Base-by-base conservation (phyloP, 2,113 vertebrate species). In the Calyptomena viridis region DNA sequence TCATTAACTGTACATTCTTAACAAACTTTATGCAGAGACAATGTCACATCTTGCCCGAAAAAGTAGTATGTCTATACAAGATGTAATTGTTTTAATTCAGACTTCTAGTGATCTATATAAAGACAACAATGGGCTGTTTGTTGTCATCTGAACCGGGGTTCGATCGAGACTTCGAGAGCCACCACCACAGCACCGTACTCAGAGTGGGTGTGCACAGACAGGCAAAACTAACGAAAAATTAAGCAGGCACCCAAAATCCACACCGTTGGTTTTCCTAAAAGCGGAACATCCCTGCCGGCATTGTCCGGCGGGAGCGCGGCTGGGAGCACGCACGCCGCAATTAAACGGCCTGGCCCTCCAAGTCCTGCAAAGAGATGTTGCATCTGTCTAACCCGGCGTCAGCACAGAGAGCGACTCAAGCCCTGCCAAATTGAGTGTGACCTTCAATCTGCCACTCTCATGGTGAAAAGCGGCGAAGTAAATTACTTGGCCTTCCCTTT, bases 381-480 rank as follows among this genome's bases (percentile, higher is more conserved):
- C 96, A 96, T 96, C 97, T 96, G 97, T 94, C 96, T 80, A 93
- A 86, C 95, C 86, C 82, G 3, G 90, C 77, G 40, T 44, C 85
- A 75, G 94, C 97, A 85, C 84, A 86, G 94, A 92, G 92, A 44
- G 81, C 89, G 93, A 97, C 95, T 96, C 91, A 94, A 95, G 77
- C 71, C 74, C 95, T 93, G 94, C 97, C 96, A 95, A 97, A 87
- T 67, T 75, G 95, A 97, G 96, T 91, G 97, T 97, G 98, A 98
- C 98, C 98, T 96, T 96, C 98, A 98, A 98, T 98, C 98, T 98
- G 98, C 97, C 98, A 81, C 97, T 98, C 97, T 94, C 89, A 12
- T 47, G 86, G 96, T 98, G 97, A 97, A 97, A 98, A 96, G 96
- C 97, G 75, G 95, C 73, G 72, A 84, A 97, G 95, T 90, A 92